Evolutionary conservation across 1,140 invertebrate genomes (phyloP).

Genomic region (Babylonia areolata): DNA sequence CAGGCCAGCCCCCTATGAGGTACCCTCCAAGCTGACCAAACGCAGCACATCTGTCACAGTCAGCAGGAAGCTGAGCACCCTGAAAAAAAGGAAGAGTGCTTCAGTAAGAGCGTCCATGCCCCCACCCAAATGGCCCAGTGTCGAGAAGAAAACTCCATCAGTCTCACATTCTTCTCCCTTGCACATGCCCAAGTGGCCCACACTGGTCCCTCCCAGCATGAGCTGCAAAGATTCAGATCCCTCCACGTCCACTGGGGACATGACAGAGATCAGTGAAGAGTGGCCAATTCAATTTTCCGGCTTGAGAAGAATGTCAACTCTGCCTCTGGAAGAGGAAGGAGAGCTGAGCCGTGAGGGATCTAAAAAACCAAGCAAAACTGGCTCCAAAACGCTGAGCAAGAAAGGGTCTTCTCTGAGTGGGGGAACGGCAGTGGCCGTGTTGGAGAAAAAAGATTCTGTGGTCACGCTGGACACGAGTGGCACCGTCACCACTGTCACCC

Average conservation of each 20-base stretch:
- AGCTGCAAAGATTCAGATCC: neutral
- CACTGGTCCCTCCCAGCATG: neutral
- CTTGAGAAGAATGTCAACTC: constrained; percentile 29
- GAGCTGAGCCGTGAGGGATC: neutral
- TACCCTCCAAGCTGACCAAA: constrained; percentile 37
- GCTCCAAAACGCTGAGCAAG: neutral
- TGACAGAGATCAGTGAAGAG: constrained; percentile 19
- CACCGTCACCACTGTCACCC: constrained; percentile 32
- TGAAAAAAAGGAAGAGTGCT: neutral
- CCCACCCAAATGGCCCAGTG: constrained; percentile 29
- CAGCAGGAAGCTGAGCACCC: constrained; percentile 25
- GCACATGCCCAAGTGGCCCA: constrained; percentile 11
- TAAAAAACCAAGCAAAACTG: neutral
- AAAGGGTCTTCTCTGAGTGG: neutral
- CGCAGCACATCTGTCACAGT: constrained; percentile 24
- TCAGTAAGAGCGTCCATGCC: neutral
- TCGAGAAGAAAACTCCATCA: neutral
- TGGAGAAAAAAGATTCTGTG: constrained; percentile 23
- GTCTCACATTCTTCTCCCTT: neutral
- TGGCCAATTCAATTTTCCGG: neutral
- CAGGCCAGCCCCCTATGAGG: constrained; percentile 26
- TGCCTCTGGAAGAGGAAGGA: constrained; percentile 21
- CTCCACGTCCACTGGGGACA: neutral
- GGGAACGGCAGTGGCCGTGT: neutral
- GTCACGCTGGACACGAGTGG: constrained; percentile 22